These are phyloP conservation scores for Agrochola lota DNA, from an alignment of 2,888 invertebrate species.

Conservation along the genomic window DNA sequence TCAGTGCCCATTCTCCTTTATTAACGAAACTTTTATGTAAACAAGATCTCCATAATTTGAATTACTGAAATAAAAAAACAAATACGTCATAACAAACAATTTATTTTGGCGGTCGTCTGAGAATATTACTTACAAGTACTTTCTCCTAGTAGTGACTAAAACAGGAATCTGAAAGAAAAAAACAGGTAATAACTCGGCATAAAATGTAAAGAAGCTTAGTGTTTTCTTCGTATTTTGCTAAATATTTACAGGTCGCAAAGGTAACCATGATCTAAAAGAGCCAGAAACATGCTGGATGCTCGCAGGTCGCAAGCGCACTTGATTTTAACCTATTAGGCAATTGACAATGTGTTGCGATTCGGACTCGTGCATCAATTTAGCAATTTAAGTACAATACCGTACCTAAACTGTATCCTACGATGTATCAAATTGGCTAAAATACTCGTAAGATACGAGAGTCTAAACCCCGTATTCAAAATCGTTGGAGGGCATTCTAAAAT, in stretches of 20 bases:
- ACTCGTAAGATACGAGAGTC: constrained; percentile 22
- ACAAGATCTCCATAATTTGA: not conserved
- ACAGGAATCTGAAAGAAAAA: not conserved
- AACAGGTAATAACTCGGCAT: not conserved
- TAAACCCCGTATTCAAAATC: not conserved
- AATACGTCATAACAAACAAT: not conserved
- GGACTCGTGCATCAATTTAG: constrained; percentile 71
- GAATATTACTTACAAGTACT: not conserved
- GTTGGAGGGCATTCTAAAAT: not conserved
- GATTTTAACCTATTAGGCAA: constrained; percentile 68
- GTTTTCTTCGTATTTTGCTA: not conserved
- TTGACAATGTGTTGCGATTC: constrained; percentile 60
- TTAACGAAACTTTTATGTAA: not conserved
- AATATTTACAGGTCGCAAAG: not conserved
- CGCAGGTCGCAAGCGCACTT: not conserved
- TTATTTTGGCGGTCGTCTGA: not conserved
- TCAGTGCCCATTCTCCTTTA: no score
- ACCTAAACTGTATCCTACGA: constrained; percentile 42
- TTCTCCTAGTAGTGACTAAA: not conserved
- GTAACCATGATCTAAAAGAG: not conserved
- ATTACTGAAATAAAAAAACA: not conserved
- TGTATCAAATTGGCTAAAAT: constrained; percentile 27
- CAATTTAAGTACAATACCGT: constrained; percentile 69
- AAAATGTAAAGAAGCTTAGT: not conserved
- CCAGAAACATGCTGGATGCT: not conserved